phyloP scores from a whole-genome alignment of 2,113 vertebrate species.

The Hypocryptadius cinnamomeus region DNA sequence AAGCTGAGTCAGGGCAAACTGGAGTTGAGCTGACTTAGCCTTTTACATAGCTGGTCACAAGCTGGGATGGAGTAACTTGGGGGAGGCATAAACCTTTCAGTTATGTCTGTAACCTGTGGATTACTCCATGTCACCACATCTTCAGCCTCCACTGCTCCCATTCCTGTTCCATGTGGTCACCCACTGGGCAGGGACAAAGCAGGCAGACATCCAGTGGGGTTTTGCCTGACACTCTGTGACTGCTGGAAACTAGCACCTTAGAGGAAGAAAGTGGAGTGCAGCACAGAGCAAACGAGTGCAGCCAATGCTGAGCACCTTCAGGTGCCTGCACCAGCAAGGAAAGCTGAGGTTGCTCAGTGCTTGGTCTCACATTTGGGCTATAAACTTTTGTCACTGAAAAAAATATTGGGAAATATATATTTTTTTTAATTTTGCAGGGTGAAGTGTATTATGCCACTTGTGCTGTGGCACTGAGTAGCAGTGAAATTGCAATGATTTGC shows the following conservation, averaged over 20 bases:
- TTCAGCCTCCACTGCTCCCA: neutral
- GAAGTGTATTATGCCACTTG: neutral
- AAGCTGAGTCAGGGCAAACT: neutral
- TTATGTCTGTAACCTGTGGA: neutral
- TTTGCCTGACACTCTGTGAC: neutral
- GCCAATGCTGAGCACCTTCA: neutral
- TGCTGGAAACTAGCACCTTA: neutral
- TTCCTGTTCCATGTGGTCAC: neutral
- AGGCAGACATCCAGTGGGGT: neutral
- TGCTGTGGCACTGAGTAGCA: neutral
- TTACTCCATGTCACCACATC: fast-evolving
- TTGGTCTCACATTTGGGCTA: neutral
- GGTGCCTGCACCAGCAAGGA: neutral
- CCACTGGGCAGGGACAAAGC: neutral
- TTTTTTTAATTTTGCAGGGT: neutral
- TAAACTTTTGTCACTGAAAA: neutral
- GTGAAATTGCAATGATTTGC: neutral
- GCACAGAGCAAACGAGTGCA: neutral
- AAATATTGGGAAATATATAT: neutral
- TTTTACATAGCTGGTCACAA: neutral
- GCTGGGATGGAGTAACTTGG: neutral
- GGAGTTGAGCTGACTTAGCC: neutral
- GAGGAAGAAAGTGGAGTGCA: neutral
- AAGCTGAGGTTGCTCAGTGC: neutral
- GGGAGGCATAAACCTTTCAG: neutral